These are phyloP conservation scores for Tonatia bakeri DNA, from an alignment of 2,113 vertebrate species.

Conservation along the genomic window DNA sequence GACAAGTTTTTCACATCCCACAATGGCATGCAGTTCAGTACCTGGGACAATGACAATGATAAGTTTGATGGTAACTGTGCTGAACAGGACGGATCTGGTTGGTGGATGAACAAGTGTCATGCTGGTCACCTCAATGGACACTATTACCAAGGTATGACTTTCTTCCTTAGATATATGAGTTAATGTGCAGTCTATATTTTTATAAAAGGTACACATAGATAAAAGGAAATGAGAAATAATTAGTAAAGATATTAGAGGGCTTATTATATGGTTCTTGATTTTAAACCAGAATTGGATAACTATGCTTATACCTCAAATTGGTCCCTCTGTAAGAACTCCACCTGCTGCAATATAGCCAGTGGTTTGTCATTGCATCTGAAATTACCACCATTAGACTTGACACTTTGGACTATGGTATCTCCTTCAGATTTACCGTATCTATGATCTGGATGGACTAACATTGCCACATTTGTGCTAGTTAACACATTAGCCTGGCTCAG, in stretches of 20 bases:
- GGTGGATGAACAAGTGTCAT: conserved; percentile 99
- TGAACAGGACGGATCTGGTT: conserved; percentile 92
- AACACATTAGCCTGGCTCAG: background rate
- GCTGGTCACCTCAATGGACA: conserved; percentile 94
- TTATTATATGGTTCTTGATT: background rate
- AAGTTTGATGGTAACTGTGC: conserved; percentile 90
- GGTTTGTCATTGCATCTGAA: background rate
- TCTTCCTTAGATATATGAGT: background rate
- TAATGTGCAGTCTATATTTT: background rate
- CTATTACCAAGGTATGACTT: conserved; percentile 87
- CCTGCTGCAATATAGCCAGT: background rate
- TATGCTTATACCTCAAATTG: background rate
- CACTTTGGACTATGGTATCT: background rate
- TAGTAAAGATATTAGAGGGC: background rate
- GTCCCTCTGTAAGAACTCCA: background rate
- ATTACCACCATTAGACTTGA: background rate
- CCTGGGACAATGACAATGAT: conserved; percentile 92
- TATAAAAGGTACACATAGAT: background rate
- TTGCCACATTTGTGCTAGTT: background rate
- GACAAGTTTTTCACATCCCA: conserved; percentile 91
- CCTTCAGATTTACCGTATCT: background rate
- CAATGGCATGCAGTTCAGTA: conserved; percentile 95
- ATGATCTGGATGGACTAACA: background rate
- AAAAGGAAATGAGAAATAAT: background rate
- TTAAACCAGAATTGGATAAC: background rate